Evolutionary conservation across 2,888 invertebrate genomes (phyloP).

Genomic region (Galeruca laticollis): DNA sequence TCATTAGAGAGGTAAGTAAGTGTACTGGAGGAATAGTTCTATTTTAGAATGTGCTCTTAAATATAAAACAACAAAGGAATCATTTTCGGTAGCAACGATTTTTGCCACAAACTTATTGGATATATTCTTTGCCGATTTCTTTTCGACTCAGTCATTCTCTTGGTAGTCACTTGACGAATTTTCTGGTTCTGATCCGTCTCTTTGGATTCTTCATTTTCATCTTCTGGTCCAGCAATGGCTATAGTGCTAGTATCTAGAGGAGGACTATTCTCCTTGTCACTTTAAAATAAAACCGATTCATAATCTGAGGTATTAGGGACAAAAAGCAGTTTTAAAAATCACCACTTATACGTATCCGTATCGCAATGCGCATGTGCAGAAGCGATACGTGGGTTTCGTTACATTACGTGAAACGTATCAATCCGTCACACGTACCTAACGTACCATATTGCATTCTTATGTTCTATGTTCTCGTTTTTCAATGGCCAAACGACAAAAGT

Average conservation of each 20-base stretch:
- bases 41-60: constrained; percentile 18
- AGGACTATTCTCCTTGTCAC: constrained; percentile 12
- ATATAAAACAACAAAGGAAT: constrained; percentile 14
- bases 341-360: no score
- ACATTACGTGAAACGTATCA: no score
- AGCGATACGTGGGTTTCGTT: no score
- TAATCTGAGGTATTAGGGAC: no score
- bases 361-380: no score
- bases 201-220: constrained; percentile 4
- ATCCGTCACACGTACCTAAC: no score
- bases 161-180: constrained; percentile 15
- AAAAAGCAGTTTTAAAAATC: no score
- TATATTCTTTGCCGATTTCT: constrained; percentile 18
- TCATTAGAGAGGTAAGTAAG: no score
- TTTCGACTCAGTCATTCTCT: constrained; percentile 14
- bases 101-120: constrained; percentile 19
- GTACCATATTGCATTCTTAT: no score
- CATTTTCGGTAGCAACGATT: constrained; percentile 13
- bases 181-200: constrained; percentile 20
- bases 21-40: constrained; percentile 20
- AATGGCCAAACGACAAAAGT: no score
- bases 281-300: constrained; percentile 20
- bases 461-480: no score
- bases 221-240: background rate
- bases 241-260: constrained; percentile 13